Evolutionary conservation across 2,888 invertebrate species (phyloP).

Genomic region (Philopedon plagiatum): DNA sequence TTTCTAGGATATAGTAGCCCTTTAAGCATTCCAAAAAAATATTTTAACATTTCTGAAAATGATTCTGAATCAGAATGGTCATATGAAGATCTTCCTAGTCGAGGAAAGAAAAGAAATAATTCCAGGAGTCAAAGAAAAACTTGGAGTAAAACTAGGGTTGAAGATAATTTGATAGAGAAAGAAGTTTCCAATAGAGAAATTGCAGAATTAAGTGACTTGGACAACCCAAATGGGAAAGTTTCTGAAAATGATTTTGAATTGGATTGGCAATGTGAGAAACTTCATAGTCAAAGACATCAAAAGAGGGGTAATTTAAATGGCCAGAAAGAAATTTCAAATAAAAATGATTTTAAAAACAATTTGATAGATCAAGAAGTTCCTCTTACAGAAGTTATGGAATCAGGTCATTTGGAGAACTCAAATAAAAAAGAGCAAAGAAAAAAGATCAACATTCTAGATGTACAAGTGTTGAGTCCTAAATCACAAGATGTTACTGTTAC

Average conservation of each 20-base stretch:
- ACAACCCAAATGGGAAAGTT: no score
- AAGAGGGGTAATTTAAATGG: background rate
- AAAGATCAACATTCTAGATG: background rate
- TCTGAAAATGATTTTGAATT: background rate
- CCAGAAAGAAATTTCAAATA: background rate
- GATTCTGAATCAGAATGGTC: slow-evolving; percentile 7
- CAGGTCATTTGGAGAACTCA: background rate
- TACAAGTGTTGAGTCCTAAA: background rate
- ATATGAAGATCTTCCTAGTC: background rate
- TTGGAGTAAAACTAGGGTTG: no score
- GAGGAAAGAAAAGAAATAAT: background rate
- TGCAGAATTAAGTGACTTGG: no score
- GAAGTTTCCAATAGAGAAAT: no score
- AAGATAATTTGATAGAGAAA: no score
- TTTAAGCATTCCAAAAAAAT: slow-evolving; percentile 33
- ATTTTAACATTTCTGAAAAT: slow-evolving; percentile 24
- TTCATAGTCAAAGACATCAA: background rate
- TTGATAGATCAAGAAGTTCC: background rate
- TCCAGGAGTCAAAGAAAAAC: no score
- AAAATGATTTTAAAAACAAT: background rate
- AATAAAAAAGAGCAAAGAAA: background rate
- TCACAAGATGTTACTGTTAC: background rate
- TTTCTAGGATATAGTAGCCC: background rate
- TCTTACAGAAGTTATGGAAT: background rate
- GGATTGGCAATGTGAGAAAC: background rate